Evolutionary conservation across 2,113 vertebrate species (phyloP), one percentile per base, ranked within the genome.

Genomic region (Lethenteron reissneri): DNA sequence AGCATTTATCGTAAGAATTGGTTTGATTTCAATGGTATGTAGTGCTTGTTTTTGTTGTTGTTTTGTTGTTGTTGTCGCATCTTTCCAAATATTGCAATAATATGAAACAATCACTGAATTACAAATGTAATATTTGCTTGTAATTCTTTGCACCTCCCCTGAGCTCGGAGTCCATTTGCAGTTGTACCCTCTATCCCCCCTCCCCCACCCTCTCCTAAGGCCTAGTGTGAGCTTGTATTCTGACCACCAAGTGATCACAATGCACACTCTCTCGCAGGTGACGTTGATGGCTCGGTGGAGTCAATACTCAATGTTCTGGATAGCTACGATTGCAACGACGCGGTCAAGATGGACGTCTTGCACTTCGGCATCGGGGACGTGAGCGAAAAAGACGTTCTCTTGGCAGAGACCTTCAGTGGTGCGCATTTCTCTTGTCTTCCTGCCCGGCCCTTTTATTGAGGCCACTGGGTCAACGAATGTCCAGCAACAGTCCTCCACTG

Each of bases 241-340:
- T 41, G 41, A 41, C 7, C 41, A 41, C 41, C 41, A 41, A 41
- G 41, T 41, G 41, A 41, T 41, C 41, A 41, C 41, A 41, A 41
- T 41, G 41, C 41, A 41, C 41, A 41, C 41, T 41, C 41, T 41
- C 3, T 0, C 3, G 6, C 76, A 97, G 92, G 89, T 73, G 94
- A 99, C 12, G 86, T 95, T 70, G 90, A 95, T 71, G 94, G 94
- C 7, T 95, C 94, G 1, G 76, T 96, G 70, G 91, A 99, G 78
- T 78, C 90, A 21, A 80, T 99, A 77, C 74, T 99, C 71, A 81
- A 83, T 77, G 81, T 97, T 73, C 70, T 96, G 77, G 85, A 88
- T 70, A 82, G 78, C 14, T 99, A 99, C 0, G 85, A 95, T 25
- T 86, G 85, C 4, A 77, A 86, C 8, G 77, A 84, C 1, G 85